A percentile compares a stretch with the other conserved stretches of the same genome.
Conservation (phyloP, 2,113 vertebrate genomes). For the Caranx melampygus region DNA sequence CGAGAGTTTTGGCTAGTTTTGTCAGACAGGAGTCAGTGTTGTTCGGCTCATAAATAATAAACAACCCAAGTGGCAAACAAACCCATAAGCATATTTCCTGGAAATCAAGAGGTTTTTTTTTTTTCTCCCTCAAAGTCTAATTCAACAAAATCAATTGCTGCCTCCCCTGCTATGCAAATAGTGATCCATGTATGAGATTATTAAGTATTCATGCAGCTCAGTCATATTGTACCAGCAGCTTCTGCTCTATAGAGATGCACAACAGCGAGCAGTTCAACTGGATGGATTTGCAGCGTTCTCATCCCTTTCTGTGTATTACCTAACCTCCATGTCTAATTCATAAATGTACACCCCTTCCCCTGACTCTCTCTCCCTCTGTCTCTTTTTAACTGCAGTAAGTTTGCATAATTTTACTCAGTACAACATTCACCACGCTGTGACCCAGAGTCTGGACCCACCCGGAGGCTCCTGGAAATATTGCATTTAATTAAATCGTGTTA, state of each 20-base stretch:
- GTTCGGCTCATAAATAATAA: conserved; percentile 7
- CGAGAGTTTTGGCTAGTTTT: neutral
- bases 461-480: conserved; percentile 41
- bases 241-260: conserved; percentile 19
- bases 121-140: neutral
- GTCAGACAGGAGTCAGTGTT: neutral
- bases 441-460: conserved; percentile 7
- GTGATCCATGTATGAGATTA: conserved; percentile 34
- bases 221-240: conserved; percentile 13
- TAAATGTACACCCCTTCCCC: neutral
- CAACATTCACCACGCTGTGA: conserved; percentile 26
- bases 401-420: conserved; percentile 19
- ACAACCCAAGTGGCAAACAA: neutral
- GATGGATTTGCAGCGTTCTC: conserved; percentile 1
- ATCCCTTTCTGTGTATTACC: neutral
- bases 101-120: conserved; percentile 13
- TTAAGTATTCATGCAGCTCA: conserved; percentile 52
- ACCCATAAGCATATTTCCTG: conserved; percentile 1
- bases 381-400: conserved; percentile 7
- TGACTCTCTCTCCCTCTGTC: neutral
- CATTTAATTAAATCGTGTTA: conserved; percentile 54
- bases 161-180: conserved; percentile 20
- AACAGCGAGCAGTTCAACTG: conserved; percentile 9
- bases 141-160: conserved; percentile 11
- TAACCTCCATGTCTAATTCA: conserved; percentile 37